Base-by-base conservation (phyloP, 2,888 invertebrate species). In the Epicampocera succincta region DNA sequence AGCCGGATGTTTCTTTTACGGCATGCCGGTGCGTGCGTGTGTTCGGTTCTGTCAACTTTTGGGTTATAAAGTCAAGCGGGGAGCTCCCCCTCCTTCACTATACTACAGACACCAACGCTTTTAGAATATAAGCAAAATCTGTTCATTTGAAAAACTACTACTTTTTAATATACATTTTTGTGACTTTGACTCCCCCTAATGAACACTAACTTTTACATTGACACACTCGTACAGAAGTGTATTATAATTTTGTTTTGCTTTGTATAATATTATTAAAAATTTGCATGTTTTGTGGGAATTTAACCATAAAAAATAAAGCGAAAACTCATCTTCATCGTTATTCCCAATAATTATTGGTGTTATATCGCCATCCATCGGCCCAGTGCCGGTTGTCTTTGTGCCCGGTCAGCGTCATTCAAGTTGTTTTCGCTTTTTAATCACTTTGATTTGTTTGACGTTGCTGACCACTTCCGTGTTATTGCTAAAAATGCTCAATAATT, bases 391-490 rank as follows among this genome's bases (percentile, higher is more conserved):
- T 38, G 56, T 40, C 9, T 12, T 74, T 42, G 40, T 56, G 46
- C n/a, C 13, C 66, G n/a, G 12, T 50, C 60, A 42, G 17, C 42
- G 33, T 56, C 73, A 69, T 58, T 17, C 48, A 15, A 48, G 25
- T 38, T 61, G 38, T 48, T n/a, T 42, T 15, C 11, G 11, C 63
- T 52, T 44, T 19, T 15, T 21, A 12, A 13, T 25, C 15, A 3
- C 40, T 66, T 66, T 38, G 42, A 11, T 40, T 21, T 29, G 33
- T 58, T 63, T 25, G 40, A 4, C 25, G 50, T 19, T 52, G 4
- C 48, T 76, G 40, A 60, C 60, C 66, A 71, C 74, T 73, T 66
- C 79, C 61, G 74, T 73, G 63, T 56, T 17, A 63, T n/a, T 54
- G 46, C 42, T 69, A 38, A 60, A 54, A 68, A 54, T 33, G 33